Conservation (phyloP, 2,113 vertebrate genomes). For the Solea solea region DNA sequence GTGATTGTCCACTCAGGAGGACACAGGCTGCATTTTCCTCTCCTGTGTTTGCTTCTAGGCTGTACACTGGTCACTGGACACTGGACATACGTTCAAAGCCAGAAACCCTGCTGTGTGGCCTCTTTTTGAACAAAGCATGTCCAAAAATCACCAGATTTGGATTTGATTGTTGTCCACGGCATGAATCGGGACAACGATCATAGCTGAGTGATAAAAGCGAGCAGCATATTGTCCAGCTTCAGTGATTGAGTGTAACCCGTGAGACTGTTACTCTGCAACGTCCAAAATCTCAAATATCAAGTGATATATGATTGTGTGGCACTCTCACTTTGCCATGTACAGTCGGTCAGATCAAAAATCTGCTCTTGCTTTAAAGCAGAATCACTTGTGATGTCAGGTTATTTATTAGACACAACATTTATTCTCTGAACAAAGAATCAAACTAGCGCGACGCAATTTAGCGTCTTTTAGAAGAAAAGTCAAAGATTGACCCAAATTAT, state of each 20-base stretch:
- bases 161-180: no score
- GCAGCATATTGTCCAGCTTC: background rate
- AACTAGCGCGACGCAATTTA: no score
- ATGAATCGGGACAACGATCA: background rate
- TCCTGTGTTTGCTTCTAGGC: no score
- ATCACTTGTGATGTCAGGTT: background rate
- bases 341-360: background rate
- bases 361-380: background rate
- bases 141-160: background rate
- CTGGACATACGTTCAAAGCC: no score
- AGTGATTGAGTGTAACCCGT: no score
- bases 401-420: background rate
- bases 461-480: no score
- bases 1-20: no score
- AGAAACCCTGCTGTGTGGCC: no score
- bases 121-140: background rate
- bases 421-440: background rate
- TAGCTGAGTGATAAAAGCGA: background rate
- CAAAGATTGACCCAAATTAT: no score
- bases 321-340: background rate
- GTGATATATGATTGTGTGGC: slow-evolving; percentile 5
- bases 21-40: no score
- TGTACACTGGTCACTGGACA: no score
- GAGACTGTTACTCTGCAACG: background rate
- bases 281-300: background rate